These are phyloP conservation scores for Drosophila novamexicana DNA, from an alignment of 1,140 invertebrate genomes.

Conservation along the genomic window DNA sequence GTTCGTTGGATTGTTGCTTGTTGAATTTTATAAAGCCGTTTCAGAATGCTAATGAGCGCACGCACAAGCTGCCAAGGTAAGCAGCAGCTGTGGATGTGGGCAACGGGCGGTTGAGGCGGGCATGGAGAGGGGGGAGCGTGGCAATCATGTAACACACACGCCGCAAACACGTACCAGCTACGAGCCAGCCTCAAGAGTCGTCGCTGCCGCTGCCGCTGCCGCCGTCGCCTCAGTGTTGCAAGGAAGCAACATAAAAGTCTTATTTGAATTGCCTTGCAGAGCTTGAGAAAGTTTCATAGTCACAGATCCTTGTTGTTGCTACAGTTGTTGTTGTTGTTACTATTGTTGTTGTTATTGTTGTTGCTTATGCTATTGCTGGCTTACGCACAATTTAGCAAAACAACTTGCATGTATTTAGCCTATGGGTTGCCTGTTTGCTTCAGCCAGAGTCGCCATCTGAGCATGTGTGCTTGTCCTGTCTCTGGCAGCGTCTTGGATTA, in stretches of 20 bases:
- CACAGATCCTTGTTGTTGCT: conserved; percentile 29
- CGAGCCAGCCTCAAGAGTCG: conserved; percentile 33
- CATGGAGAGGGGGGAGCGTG: conserved; percentile 30
- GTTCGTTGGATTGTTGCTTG: conserved; percentile 59
- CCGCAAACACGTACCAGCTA: conserved; percentile 68
- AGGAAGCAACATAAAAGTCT: conserved; percentile 77
- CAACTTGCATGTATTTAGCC: conserved; percentile 78
- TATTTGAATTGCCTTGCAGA: conserved; percentile 79
- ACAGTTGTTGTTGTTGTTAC: conserved; percentile 17
- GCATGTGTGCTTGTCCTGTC: conserved; percentile 18
- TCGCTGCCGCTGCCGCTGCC: conserved; percentile 22
- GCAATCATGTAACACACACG: conserved; percentile 79
- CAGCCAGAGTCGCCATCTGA: conserved; percentile 14
- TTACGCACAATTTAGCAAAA: conserved; percentile 82
- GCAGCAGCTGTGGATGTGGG: conserved; percentile 17
- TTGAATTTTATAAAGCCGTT: conserved; percentile 82
- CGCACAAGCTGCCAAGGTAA: conserved; percentile 78
- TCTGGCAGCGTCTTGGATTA: conserved; percentile 77
- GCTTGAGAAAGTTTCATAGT: conserved; percentile 72
- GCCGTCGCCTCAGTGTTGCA: conserved; percentile 24
- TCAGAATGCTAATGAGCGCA: conserved; percentile 82
- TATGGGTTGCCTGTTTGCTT: conserved; percentile 41
- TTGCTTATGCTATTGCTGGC: conserved; percentile 45
- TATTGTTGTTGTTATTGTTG: conserved; percentile 12
- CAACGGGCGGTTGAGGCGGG: too few relatives aligned